Evolutionary conservation across 2,797 vertebrate species (phyloP), one percentile per base, ranked within the genome.

Genomic region (Protonibea diacanthus): DNA sequence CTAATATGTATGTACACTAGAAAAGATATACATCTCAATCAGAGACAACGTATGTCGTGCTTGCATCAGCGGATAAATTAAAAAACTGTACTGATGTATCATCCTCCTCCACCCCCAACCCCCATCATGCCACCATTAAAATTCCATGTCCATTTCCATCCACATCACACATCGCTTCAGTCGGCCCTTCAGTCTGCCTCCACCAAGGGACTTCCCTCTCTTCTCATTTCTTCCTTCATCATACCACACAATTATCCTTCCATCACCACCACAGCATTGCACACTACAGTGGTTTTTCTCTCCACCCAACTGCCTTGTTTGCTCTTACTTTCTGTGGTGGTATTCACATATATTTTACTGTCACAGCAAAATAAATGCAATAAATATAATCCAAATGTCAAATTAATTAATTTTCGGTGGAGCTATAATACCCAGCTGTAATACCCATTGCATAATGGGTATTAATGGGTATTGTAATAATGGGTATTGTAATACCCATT

Each of bases 221-320:
- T 40, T 52, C 45, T 81, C 57, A 45, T 78, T 86, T 77, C 72
- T 66, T 79, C 56, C 56, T 51, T 67, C 66, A 53, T 79, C 52
- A 68, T 62, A 47, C 49, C 0, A 14, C 47, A 53, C 61, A 69
- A 71, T 88, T 63, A 77, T 40, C 71, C 64, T 66, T 73, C 70
- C 62, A 47, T 29, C 66, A 2, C 59, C 44, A 9, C 60, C 71
- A 71, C 56, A 84, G 69, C 61, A 70, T 81, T 44, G 60, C 75
- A 70, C 38, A 7, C 75, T 51, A 69, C 79, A 76, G n/a, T 45
- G 67, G 42, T 66, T 72, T 69, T 73, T 51, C 38, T 59, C 44
- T 57, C 23, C 42, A 76, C 53, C 69, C 55, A 29, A 44, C 48
- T 64, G 53, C 40, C 49, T 29, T 2, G 18, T 55, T 67, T 0